These are phyloP conservation scores for Antheraea assamensis DNA, from an alignment of 2,888 invertebrate species.

Conservation along the genomic window DNA sequence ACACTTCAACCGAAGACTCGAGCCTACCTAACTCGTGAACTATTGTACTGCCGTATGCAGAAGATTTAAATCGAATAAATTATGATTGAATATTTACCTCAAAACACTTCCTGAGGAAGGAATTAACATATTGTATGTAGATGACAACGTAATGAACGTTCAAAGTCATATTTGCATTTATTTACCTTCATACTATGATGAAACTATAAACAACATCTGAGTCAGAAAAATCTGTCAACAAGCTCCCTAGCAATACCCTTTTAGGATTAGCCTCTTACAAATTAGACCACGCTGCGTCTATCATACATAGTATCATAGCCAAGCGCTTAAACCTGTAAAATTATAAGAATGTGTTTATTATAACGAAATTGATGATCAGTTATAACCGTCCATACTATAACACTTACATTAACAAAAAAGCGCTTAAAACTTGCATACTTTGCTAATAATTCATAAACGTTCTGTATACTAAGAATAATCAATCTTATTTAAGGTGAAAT, in stretches of 20 bases:
- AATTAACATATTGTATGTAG: background rate
- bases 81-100: background rate
- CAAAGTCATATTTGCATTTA: background rate
- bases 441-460: too few relatives aligned
- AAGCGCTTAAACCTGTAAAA: too few relatives aligned
- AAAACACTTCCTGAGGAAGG: background rate
- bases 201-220: too few relatives aligned
- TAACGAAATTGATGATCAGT: too few relatives aligned
- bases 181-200: background rate
- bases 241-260: too few relatives aligned
- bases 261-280: too few relatives aligned
- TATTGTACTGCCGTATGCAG: background rate
- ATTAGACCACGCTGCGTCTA: too few relatives aligned
- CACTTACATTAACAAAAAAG: background rate
- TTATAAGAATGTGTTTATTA: too few relatives aligned
- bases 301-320: too few relatives aligned
- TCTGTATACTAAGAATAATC: background rate
- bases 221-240: too few relatives aligned
- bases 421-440: background rate
- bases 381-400: too few relatives aligned
- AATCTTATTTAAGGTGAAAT: background rate
- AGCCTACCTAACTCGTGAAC: slow-evolving; percentile 8
- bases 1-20: slow-evolving; percentile 4
- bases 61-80: background rate
- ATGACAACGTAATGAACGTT: background rate